Base-by-base conservation (phyloP, 2,888 invertebrate species). In the Ypsolopha sequella region DNA sequence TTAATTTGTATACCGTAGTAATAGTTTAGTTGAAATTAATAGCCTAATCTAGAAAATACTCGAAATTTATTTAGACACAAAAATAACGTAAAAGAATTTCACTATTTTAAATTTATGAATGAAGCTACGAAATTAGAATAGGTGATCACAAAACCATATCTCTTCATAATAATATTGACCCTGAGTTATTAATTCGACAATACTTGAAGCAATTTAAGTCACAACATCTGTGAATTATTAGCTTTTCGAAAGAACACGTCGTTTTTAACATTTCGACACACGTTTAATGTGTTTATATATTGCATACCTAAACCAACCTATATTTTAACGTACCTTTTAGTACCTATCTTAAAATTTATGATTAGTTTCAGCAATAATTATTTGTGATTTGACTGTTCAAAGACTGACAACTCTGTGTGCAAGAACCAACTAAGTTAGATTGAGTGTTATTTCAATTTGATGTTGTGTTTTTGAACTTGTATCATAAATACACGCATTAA, bases 321-420 rank as follows among this genome's bases (percentile, higher is more conserved):
- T 24, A 39, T n/a, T n/a, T 39, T 39, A n/a, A 39, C 3, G n/a
- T n/a, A n/a, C n/a, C n/a, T n/a, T n/a, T n/a, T n/a, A n/a, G n/a
- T n/a, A n/a, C n/a, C n/a, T 39, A 39, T n/a, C 39, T 9, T 39
- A n/a, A 39, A n/a, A 51, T 54, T 55, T 50, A 47, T 43, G 52
- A 45, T 55, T 56, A 56, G 56, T 63, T 61, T 70, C 72, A 80
- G 80, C 80, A 80, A 82, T 82, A 81, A 80, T 69, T 72, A 73
- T 67, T 73, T 79, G 80, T 81, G 76, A 80, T 80, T 76, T 57
- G 77, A 79, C 77, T 78, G 74, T 77, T 72, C 66, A 74, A 81
- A 81, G 81, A 82, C 81, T 82, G 81, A 82, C 64, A 61, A 63
- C 62, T 66, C 58, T 74, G 69, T 75, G 74, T 76, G 76, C 73